Evolutionary conservation across 2,888 invertebrate species (phyloP).

Genomic region (Cryptocephalus primarius): DNA sequence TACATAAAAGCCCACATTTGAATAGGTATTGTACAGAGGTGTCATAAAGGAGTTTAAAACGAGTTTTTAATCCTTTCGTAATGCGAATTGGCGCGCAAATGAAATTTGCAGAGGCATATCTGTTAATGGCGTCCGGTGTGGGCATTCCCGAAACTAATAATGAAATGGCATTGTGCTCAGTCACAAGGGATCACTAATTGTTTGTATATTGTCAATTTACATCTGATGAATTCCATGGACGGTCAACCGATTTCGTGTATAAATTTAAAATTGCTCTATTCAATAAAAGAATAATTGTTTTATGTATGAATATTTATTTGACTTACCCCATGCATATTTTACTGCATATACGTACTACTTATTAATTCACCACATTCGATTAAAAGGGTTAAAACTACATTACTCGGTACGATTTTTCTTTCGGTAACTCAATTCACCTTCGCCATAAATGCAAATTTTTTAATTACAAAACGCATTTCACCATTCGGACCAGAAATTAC

Average conservation of each 20-base stretch:
- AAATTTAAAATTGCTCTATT: slow-evolving; percentile 22
- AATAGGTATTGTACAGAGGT: slow-evolving; percentile 23
- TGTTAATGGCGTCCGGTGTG: slow-evolving; percentile 31
- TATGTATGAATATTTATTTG: slow-evolving; percentile 15
- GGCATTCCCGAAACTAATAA: slow-evolving; percentile 37
- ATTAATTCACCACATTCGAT: slow-evolving; percentile 7
- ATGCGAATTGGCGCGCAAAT: slow-evolving; percentile 25
- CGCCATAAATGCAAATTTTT: slow-evolving; percentile 5
- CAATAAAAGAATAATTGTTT: slow-evolving; percentile 19
- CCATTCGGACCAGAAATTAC: no score
- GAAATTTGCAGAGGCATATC: slow-evolving; percentile 34
- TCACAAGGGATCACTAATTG: slow-evolving; percentile 36
- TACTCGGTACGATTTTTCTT: slow-evolving; percentile 6
- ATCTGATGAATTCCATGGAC: slow-evolving; percentile 32
- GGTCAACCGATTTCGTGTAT: slow-evolving; percentile 14
- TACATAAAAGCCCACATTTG: slow-evolving; percentile 18
- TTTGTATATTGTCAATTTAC: slow-evolving; percentile 39
- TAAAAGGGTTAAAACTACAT: slow-evolving; percentile 15
- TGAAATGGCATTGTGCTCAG: slow-evolving; percentile 36
- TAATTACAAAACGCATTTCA: background rate
- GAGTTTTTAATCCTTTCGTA: slow-evolving; percentile 28
- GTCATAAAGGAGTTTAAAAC: slow-evolving; percentile 26
- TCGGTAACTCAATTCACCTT: background rate
- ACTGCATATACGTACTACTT: background rate
- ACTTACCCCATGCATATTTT: slow-evolving; percentile 15